Evolutionary conservation across 2,113 vertebrate genomes (phyloP).

Genomic region (Nannobrachium achirus): DNA sequence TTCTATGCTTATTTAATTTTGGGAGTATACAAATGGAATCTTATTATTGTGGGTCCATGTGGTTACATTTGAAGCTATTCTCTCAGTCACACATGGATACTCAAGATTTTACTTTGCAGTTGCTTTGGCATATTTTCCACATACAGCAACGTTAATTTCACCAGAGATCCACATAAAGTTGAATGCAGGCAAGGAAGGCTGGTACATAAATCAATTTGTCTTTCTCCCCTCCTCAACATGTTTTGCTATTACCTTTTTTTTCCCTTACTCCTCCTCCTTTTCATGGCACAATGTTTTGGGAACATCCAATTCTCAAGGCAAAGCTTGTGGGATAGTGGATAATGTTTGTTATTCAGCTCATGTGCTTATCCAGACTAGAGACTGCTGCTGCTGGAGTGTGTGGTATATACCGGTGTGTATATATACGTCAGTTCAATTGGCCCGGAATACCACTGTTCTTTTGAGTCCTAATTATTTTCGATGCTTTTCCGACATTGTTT

Average conservation of each 20-base stretch:
- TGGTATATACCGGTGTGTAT: too few relatives aligned
- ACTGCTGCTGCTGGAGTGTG: conserved; percentile 78
- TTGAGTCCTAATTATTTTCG: conserved; percentile 70
- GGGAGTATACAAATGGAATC: too few relatives aligned
- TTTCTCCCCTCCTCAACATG: conserved; percentile 37
- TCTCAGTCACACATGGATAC: too few relatives aligned
- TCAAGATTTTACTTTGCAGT: too few relatives aligned
- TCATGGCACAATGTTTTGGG: conserved; percentile 46
- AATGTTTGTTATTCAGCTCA: conserved; percentile 80
- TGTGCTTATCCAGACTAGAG: conserved; percentile 71
- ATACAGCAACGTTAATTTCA: conserved; percentile 37
- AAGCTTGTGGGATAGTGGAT: conserved; percentile 72
- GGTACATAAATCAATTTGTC: too few relatives aligned
- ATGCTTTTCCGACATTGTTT: conserved; percentile 69
- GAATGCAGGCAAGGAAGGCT: conserved; percentile 32
- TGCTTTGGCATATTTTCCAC: conserved; percentile 10
- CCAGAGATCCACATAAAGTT: conserved; percentile 44
- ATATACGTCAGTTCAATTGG: conserved; percentile 79
- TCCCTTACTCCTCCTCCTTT: too few relatives aligned
- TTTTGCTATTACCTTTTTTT: conserved; percentile 53
- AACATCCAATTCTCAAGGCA: conserved; percentile 65
- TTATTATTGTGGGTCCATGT: too few relatives aligned
- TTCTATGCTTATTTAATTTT: too few relatives aligned
- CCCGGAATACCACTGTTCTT: conserved; percentile 72
- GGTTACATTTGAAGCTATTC: too few relatives aligned